Percentiles rank a stretch among this genome's conserved stretches.
phyloP scores from a whole-genome alignment of 2,113 vertebrate species.

The Paradisaea rubra region DNA sequence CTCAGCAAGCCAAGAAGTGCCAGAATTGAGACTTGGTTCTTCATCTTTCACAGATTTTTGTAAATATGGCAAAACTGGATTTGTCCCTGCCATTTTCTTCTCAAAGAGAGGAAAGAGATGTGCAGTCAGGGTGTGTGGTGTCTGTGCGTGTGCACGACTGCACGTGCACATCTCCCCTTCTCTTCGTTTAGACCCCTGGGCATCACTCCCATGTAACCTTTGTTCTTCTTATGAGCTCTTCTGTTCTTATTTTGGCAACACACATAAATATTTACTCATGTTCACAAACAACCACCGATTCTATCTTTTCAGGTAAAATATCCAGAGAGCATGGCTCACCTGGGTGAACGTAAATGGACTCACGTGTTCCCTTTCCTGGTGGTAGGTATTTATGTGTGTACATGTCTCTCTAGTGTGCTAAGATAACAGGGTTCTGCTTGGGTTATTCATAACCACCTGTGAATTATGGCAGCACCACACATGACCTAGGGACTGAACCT shows the following conservation, averaged over 20 bases:
- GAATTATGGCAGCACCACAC: not conserved
- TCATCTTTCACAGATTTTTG: not conserved
- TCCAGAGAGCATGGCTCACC: slow-evolving; percentile 75
- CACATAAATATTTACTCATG: not conserved
- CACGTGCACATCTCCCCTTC: not conserved
- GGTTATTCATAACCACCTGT: not conserved
- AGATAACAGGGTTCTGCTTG: not conserved
- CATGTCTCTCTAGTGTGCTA: not conserved
- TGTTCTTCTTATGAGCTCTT: not conserved
- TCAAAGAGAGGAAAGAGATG: not conserved
- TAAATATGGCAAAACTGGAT: not conserved
- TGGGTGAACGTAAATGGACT: slow-evolving; percentile 67
- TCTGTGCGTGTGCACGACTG: not conserved
- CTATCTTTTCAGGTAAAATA: slow-evolving; percentile 71
- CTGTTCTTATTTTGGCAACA: slow-evolving; percentile 51
- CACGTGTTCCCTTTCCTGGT: slow-evolving; percentile 81
- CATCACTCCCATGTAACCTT: not conserved
- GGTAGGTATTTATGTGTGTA: slow-evolving; percentile 70
- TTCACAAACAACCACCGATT: not conserved
- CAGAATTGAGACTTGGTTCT: not conserved
- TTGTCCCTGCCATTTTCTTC: not conserved
- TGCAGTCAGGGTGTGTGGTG: not conserved
- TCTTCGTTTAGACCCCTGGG: not conserved
- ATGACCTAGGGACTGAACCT: not conserved
- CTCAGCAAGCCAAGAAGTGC: not conserved